Conservation (phyloP, 2,888 invertebrate genomes). For the Chrysolina oricalcia region DNA sequence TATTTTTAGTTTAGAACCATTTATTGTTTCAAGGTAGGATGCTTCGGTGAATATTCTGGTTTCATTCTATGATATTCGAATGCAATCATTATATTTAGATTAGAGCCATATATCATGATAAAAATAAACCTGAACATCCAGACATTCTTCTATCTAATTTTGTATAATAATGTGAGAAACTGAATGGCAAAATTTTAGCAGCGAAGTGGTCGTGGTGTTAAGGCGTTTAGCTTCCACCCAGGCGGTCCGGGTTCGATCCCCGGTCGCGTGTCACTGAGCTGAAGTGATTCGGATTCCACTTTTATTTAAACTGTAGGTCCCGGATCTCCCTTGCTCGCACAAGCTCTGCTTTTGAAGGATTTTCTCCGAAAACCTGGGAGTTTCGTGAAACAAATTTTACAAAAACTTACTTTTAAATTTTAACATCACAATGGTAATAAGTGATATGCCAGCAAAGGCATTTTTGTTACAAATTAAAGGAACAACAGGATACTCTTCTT, state of each 20-base stretch:
- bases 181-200: constrained; percentile 33
- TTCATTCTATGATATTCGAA: too few relatives aligned
- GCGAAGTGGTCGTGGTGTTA: too few relatives aligned
- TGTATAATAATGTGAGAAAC: constrained; percentile 35
- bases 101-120: constrained; percentile 44
- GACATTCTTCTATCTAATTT: constrained; percentile 39
- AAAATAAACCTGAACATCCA: constrained; percentile 42
- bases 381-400: too few relatives aligned
- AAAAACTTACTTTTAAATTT: constrained; percentile 17
- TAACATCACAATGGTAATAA: constrained; percentile 23
- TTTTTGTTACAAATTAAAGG: constrained; percentile 32
- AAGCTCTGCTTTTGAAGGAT: too few relatives aligned
- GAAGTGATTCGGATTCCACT: too few relatives aligned
- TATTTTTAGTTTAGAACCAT: neutral
- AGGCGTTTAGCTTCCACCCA: too few relatives aligned
- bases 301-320: too few relatives aligned
- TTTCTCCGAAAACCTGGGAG: too few relatives aligned
- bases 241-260: too few relatives aligned
- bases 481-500: constrained; percentile 35
- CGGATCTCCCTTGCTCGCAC: too few relatives aligned
- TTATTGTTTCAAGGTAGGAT: neutral
- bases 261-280: too few relatives aligned
- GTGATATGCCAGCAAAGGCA: constrained; percentile 33
- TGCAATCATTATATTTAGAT: too few relatives aligned
- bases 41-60: neutral